phyloP scores from a whole-genome alignment of 2,888 invertebrate species.

The Drosophila macrothrix region DNA sequence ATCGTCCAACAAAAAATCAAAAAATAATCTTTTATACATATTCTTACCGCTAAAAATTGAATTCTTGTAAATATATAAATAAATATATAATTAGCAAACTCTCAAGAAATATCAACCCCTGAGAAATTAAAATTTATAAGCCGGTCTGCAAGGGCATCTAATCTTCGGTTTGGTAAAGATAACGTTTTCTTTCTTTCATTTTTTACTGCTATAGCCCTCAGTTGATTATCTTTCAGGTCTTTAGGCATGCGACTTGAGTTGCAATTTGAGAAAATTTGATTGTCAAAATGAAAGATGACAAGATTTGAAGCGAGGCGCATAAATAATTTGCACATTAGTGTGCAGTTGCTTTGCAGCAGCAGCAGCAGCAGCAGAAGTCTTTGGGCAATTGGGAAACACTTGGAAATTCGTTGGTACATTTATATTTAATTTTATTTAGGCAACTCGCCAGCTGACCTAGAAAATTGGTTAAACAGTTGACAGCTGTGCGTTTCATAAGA shows the following conservation, averaged over 20 bases:
- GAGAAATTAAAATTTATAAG: neutral
- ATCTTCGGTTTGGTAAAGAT: neutral
- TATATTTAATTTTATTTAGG: conserved; percentile 21
- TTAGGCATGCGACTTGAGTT: conserved; percentile 49
- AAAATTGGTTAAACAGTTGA: conserved; percentile 45
- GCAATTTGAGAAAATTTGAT: conserved; percentile 72
- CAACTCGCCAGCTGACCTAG: conserved; percentile 60
- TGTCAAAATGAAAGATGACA: conserved; percentile 64
- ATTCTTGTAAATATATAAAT: neutral
- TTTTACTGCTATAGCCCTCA: conserved; percentile 25
- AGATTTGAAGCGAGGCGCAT: conserved; percentile 26
- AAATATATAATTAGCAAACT: neutral
- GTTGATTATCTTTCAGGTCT: conserved; percentile 54
- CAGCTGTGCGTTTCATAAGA: conserved; percentile 46
- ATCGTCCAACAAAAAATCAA: neutral
- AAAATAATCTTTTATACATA: neutral
- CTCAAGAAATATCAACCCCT: neutral
- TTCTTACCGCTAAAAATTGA: too few species aligned
- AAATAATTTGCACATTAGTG: conserved; percentile 67
- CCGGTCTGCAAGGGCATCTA: neutral
- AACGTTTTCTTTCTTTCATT: neutral
- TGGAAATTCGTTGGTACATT: conserved; percentile 29
- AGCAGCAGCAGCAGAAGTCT: neutral
- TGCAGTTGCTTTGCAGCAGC: conserved; percentile 26
- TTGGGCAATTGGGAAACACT: conserved; percentile 31